phyloP scores from a whole-genome alignment of 2,888 invertebrate species.

The Eilema caniola region DNA sequence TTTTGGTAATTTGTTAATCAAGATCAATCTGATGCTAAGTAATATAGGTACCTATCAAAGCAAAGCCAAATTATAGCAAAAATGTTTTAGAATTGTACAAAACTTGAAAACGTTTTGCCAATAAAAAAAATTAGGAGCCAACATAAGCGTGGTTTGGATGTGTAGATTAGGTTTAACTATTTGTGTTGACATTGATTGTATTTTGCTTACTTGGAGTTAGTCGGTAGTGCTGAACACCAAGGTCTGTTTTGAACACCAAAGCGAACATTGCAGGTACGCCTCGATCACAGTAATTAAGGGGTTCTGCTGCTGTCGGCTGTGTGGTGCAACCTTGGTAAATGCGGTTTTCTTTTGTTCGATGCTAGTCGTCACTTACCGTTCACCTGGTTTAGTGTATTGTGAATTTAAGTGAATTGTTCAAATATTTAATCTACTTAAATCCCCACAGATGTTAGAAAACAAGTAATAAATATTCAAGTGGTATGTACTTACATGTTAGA shows the following conservation, averaged over 20 bases:
- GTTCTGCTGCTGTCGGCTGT: slow-evolving; percentile 8
- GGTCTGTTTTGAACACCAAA: slow-evolving; percentile 16
- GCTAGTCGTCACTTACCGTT: slow-evolving; percentile 17
- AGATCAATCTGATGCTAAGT: too few species aligned
- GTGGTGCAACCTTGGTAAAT: slow-evolving; percentile 4
- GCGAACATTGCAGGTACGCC: slow-evolving; percentile 16
- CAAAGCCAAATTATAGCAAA: background rate
- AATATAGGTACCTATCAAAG: too few species aligned
- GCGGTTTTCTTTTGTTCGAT: slow-evolving; percentile 18
- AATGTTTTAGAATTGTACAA: background rate
- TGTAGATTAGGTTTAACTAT: background rate
- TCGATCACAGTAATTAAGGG: slow-evolving; percentile 17
- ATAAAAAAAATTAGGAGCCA: background rate
- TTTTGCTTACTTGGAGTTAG: slow-evolving; percentile 13
- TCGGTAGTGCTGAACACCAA: slow-evolving; percentile 1
- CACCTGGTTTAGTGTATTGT: slow-evolving; percentile 24
- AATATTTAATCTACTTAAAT: background rate
- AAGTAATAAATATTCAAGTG: background rate
- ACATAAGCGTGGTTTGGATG: background rate
- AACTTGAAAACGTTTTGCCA: background rate
- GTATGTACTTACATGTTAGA: slow-evolving; percentile 6
- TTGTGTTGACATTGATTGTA: background rate
- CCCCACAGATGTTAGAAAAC: slow-evolving; percentile 2
- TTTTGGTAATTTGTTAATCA: too few species aligned
- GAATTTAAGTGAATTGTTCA: slow-evolving; percentile 4